These are phyloP conservation scores for Sebastes taczanowskii DNA, from an alignment of 2,797 vertebrate genomes.

Conservation along the genomic window DNA sequence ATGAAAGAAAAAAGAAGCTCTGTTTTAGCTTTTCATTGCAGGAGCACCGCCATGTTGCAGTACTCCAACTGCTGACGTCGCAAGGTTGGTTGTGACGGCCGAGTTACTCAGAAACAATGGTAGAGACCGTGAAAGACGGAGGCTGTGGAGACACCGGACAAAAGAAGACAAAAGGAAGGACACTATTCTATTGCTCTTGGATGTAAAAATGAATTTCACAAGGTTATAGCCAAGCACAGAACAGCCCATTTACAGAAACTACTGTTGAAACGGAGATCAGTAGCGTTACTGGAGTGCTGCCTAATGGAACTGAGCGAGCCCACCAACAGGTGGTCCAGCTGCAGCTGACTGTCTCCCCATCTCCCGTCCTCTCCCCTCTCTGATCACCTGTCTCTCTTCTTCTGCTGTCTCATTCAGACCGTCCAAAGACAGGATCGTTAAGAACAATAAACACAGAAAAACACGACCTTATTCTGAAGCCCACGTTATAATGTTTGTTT, in stretches of 20 bases:
- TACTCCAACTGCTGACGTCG: no score
- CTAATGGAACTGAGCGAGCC: no score
- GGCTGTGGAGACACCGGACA: background rate
- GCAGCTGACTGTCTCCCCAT: background rate
- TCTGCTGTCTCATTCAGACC: no score
- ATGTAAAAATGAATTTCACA: background rate
- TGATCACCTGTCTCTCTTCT: no score
- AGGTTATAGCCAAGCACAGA: background rate
- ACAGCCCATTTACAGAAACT: background rate
- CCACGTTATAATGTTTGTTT: no score
- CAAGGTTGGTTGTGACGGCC: background rate
- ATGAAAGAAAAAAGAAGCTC: background rate
- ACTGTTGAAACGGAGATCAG: background rate
- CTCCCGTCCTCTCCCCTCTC: no score
- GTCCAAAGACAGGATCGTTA: rapidly evolving
- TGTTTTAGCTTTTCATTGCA: background rate
- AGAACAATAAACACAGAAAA: no score
- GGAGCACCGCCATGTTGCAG: background rate
- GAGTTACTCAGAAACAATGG: background rate
- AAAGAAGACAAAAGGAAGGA: background rate
- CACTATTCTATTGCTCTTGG: background rate
- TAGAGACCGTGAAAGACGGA: background rate
- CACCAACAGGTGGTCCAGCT: no score
- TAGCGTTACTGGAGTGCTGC: rapidly evolving
- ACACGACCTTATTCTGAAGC: rapidly evolving